phyloP scores from a whole-genome alignment of 1,140 invertebrate genomes.

The Drosophila kanapiae region DNA sequence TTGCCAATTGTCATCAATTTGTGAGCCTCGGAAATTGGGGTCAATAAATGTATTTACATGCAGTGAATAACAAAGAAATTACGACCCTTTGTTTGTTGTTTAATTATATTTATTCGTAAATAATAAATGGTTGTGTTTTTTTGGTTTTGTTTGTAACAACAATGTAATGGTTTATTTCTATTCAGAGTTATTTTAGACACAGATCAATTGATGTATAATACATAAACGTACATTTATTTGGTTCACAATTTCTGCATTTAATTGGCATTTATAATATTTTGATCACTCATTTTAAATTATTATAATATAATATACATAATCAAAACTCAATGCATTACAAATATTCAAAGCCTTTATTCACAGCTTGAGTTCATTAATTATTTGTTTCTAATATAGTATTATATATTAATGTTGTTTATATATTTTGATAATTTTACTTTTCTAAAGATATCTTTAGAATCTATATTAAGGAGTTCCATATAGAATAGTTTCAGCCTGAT shows the following conservation, averaged over 20 bases:
- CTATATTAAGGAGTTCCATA: too few species aligned
- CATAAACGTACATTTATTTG: too few species aligned
- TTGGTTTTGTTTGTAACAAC: neutral
- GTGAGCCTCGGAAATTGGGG: conserved; percentile 11
- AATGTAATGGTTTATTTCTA: conserved; percentile 1
- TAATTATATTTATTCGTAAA: neutral
- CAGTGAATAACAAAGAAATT: conserved; percentile 5
- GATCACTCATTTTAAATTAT: too few species aligned
- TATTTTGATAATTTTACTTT: neutral
- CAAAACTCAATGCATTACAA: too few species aligned
- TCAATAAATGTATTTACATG: conserved; percentile 11
- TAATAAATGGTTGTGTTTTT: neutral
- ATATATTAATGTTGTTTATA: neutral
- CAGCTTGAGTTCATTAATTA: too few species aligned
- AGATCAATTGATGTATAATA: neutral
- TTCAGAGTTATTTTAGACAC: neutral
- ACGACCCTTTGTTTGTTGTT: neutral
- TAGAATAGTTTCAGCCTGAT: neutral
- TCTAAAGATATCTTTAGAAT: too few species aligned
- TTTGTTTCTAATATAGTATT: too few species aligned
- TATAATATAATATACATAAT: too few species aligned
- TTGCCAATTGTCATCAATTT: conserved; percentile 27
- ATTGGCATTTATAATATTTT: too few species aligned
- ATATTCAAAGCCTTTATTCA: too few species aligned
- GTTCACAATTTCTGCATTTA: too few species aligned